A percentile compares a stretch with the other conserved stretches of the same genome.
Conservation (phyloP, 2,797 vertebrate species). For the Sebastiscus tertius region DNA sequence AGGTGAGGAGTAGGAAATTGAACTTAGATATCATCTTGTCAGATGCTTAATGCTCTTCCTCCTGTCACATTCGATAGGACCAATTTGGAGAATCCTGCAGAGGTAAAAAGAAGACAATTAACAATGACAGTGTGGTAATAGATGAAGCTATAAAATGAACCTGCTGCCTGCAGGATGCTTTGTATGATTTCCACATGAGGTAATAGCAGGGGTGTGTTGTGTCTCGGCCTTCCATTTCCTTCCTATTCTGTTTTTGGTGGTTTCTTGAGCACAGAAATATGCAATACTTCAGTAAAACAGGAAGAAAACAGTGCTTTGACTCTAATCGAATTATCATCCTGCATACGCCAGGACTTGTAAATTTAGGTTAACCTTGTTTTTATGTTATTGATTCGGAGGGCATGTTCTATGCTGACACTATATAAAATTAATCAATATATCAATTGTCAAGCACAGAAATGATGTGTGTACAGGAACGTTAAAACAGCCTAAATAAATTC, state of each 20-base stretch:
- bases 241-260: slow-evolving; percentile 71
- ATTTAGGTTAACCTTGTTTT: slow-evolving; percentile 66
- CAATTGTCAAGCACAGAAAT: slow-evolving; percentile 41
- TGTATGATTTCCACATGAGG: slow-evolving; percentile 99
- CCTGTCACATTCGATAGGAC: slow-evolving; percentile 99
- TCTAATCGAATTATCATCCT: slow-evolving; percentile 73
- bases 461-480: slow-evolving; percentile 26
- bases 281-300: slow-evolving; percentile 12
- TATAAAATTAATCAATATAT: slow-evolving; percentile 68
- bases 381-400: slow-evolving; percentile 67
- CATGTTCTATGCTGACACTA: slow-evolving; percentile 44
- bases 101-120: slow-evolving; percentile 99
- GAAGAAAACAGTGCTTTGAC: not conserved
- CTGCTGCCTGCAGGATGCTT: slow-evolving; percentile 97
- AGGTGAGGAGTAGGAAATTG: slow-evolving; percentile 99
- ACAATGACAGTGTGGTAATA: slow-evolving; percentile 99
- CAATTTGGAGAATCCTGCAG: slow-evolving; percentile 99
- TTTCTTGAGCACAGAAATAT: slow-evolving; percentile 25
- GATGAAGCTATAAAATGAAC: slow-evolving; percentile 99
- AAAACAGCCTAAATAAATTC: slow-evolving; percentile 27
- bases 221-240: slow-evolving; percentile 86
- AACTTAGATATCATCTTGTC: slow-evolving; percentile 99
- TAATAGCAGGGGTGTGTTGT: slow-evolving; percentile 91
- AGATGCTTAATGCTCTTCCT: slow-evolving; percentile 99
- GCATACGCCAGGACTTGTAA: slow-evolving; percentile 55